Conservation (phyloP, 1,140 invertebrate species). For the Nebria ingens region DNA sequence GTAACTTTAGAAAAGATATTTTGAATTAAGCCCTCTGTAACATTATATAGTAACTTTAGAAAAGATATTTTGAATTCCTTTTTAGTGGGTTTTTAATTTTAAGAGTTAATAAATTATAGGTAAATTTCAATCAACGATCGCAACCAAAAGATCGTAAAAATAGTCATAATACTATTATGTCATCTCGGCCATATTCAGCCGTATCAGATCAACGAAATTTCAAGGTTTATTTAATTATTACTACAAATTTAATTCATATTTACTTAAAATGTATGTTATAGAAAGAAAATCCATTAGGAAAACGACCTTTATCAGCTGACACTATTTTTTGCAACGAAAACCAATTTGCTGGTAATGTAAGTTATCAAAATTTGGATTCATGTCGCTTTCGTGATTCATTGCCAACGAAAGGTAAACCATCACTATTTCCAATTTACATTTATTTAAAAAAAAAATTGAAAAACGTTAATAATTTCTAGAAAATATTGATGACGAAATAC, state of each 20-base stretch:
- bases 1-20: no score
- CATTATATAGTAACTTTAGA: no score
- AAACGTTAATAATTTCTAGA: no score
- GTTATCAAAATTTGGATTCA: neutral
- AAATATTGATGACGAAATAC: neutral
- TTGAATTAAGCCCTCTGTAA: no score
- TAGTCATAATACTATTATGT: neutral
- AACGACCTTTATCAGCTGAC: neutral
- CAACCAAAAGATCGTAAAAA: neutral
- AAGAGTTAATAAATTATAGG: no score
- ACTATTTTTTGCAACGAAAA: neutral
- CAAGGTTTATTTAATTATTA: no score
- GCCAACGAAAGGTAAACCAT: neutral
- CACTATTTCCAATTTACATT: no score
- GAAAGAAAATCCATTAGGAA: neutral
- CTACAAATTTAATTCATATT: no score
- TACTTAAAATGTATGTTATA: neutral
- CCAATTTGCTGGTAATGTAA: neutral
- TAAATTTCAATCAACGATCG: neutral
- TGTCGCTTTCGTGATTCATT: neutral
- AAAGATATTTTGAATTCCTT: no score
- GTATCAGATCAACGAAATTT: neutral
- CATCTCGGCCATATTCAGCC: neutral
- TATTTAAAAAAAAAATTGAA: no score
- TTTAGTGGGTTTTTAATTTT: no score